Evolutionary conservation across 2,888 invertebrate genomes (phyloP).

Genomic region (Torymus auratus): DNA sequence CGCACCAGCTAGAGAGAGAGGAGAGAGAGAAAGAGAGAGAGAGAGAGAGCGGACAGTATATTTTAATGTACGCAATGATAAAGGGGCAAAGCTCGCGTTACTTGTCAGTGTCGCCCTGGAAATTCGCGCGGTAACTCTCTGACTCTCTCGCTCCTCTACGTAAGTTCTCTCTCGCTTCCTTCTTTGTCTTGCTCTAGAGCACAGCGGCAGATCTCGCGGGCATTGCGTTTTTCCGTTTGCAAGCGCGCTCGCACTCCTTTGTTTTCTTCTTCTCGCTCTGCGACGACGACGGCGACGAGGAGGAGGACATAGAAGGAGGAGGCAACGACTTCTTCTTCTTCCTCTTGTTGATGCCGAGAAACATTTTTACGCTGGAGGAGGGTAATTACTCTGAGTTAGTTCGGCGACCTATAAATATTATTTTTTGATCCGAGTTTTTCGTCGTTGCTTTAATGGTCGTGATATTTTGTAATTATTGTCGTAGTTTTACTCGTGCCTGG

Average conservation of each 20-base stretch:
- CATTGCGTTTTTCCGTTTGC: conserved; percentile 23
- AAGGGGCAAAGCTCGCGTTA: conserved; percentile 59
- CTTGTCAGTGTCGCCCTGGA: conserved; percentile 59
- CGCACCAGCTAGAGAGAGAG: neutral
- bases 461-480: neutral
- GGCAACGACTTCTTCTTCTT: neutral
- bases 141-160: neutral
- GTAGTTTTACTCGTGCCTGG: too few relatives aligned
- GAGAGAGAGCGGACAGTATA: conserved; percentile 43
- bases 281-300: too few relatives aligned
- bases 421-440: conserved; percentile 6
- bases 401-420: conserved; percentile 24
- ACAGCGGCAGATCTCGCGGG: neutral
- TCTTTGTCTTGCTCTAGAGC: neutral
- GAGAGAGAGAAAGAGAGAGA: conserved; percentile 15
- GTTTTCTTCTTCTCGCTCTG: neutral
- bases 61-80: conserved; percentile 59
- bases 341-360: conserved; percentile 3
- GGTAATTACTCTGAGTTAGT: conserved; percentile 37
- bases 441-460: neutral
- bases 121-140: conserved; percentile 57
- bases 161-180: conserved; percentile 34
- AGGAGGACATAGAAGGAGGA: too few relatives aligned
- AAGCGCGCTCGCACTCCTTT: neutral
- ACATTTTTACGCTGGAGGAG: conserved; percentile 17